phyloP scores from a whole-genome alignment of 2,113 vertebrate species.

The Mobula hypostoma region DNA sequence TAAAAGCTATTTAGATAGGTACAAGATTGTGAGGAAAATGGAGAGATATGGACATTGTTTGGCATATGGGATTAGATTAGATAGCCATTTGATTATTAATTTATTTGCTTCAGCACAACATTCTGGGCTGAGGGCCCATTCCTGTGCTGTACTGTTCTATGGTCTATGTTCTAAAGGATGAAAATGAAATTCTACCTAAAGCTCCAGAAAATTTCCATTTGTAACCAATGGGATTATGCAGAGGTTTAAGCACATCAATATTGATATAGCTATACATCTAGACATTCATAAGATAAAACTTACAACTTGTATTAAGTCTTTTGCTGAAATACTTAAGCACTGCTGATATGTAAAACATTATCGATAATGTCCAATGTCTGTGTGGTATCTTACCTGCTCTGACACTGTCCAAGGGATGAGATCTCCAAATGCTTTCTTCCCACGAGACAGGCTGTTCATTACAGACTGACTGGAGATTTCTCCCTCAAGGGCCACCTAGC shows the following conservation, averaged over 20 bases:
- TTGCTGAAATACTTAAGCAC: neutral
- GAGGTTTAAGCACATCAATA: neutral
- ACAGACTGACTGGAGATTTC: constrained; percentile 92
- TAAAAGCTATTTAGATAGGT: too few relatives aligned
- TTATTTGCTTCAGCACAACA: too few relatives aligned
- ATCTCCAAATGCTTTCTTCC: constrained; percentile 91
- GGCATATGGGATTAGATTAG: too few relatives aligned
- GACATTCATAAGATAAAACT: neutral
- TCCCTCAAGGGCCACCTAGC: constrained; percentile 90
- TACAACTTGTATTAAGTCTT: neutral
- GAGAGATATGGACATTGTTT: too few relatives aligned
- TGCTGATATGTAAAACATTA: neutral
- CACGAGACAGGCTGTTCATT: constrained; percentile 85
- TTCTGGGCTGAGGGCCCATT: too few relatives aligned
- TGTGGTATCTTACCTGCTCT: constrained; percentile 71
- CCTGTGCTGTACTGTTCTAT: too few relatives aligned
- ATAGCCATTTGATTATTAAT: too few relatives aligned
- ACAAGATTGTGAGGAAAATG: too few relatives aligned
- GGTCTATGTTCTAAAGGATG: neutral
- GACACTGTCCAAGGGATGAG: constrained; percentile 96
- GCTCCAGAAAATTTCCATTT: neutral
- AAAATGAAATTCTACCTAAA: neutral
- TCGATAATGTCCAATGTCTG: neutral
- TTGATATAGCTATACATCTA: neutral
- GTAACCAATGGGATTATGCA: neutral